A percentile compares a stretch with the other conserved stretches of the same genome.
Conservation (phyloP, 1,140 invertebrate species). For the Drosophila carrolli region DNA sequence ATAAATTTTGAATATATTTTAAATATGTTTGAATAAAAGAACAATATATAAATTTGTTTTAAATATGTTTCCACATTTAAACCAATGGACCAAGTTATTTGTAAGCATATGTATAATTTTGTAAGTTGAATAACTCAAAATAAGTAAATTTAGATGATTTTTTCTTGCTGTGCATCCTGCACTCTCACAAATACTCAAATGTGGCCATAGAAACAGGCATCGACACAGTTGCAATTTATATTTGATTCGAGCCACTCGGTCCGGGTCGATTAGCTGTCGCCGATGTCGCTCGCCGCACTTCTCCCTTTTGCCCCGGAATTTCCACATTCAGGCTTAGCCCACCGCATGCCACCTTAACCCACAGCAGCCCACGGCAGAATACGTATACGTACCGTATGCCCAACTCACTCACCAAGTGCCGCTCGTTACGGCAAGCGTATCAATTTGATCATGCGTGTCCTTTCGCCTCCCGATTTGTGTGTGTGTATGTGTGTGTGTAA, state of each 20-base stretch:
- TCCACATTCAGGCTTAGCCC: constrained; percentile 13
- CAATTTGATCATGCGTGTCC: constrained; percentile 80
- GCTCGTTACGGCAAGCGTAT: constrained; percentile 76
- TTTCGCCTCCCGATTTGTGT: constrained; percentile 15
- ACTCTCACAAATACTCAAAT: not conserved
- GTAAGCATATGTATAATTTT: no score
- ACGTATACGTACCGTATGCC: constrained; percentile 13
- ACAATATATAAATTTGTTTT: no score
- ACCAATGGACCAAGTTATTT: no score
- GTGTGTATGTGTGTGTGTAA: constrained; percentile 44
- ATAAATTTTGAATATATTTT: no score
- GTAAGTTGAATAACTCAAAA: no score
- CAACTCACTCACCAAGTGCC: constrained; percentile 15
- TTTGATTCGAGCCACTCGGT: constrained; percentile 46
- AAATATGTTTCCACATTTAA: no score
- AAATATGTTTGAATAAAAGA: no score
- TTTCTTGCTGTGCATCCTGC: constrained; percentile 4
- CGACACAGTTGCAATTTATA: constrained; percentile 61
- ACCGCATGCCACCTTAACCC: constrained; percentile 13
- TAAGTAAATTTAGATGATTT: not conserved
- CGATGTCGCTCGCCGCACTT: constrained; percentile 2
- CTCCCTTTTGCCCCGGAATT: not conserved
- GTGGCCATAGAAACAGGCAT: not conserved
- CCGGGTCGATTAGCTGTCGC: constrained; percentile 60
- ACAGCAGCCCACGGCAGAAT: not conserved